Evolutionary conservation across 37 sponge, comb jelly and placozoan genomes (phyloP), one percentile per base, ranked within the genome.

Genomic region (Tethya wilhelma): DNA sequence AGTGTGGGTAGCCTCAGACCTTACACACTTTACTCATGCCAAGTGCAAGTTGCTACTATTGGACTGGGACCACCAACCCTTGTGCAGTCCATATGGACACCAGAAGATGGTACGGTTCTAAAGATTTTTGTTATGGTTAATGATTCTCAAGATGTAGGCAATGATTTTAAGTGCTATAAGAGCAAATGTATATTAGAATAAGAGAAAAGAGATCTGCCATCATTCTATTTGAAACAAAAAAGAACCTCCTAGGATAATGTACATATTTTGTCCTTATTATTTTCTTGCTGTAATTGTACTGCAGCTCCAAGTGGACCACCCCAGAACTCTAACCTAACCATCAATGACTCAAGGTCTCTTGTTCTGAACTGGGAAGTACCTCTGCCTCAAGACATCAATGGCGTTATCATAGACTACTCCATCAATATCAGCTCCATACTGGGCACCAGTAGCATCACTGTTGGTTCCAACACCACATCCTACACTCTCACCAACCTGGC

Each of bases 281-380:
- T 4, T 22, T 40, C 2, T 77, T 45, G 17, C 65, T n/a, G n/a
- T 42, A 7, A 19, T 26, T 37, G 4, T 28, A 31, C 53, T 41
- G 22, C 67, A 80, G 80, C 45, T 44, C 80, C 80, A 44, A 30
- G 40, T 32, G 69, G 55, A 28, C 55, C 70, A 37, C 80, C 80
- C 33, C 58, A 80, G 70, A 49, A 64, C 33, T 67, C 69, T 14
- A 58, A 58, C 39, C 31, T 53, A 36, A 38, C 26, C 6, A 40
- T 25, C 14, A 32, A 19, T 36, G 20, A 22, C 59, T 65, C 69
- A 2, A 69, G 42, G 11, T 31, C 70, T 43, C 4, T 69, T 14
- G 30, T 26, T 17, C 58, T 80, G 36, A 49, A 12, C 5, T 80
- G 80, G 80, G 37, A 29, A 20, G n/a, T 60, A 32, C 83, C 74